Evolutionary conservation across 2,888 invertebrate genomes (phyloP).

Genomic region (Vanessa cardui): DNA sequence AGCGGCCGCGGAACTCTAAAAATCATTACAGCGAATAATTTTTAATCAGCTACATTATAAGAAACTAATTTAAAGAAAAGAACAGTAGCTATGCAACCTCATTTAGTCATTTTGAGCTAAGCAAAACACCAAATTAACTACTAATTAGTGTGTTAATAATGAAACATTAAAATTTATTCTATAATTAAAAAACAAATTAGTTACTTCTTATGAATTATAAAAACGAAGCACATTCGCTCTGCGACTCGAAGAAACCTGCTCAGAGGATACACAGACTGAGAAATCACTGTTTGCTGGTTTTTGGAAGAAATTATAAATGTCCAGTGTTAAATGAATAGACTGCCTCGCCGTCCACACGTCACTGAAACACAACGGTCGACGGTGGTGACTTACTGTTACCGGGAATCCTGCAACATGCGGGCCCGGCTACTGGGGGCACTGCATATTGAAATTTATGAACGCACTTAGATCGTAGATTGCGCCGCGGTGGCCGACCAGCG

Average conservation of each 20-base stretch:
- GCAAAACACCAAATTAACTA: slow-evolving; percentile 14
- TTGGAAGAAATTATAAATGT: slow-evolving; percentile 1
- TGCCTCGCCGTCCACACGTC: not conserved
- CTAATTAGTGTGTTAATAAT: slow-evolving; percentile 14
- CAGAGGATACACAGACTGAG: not conserved
- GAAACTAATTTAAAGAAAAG: slow-evolving; percentile 17
- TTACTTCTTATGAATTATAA: slow-evolving; percentile 5
- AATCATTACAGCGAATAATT: slow-evolving; percentile 4
- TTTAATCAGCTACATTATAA: slow-evolving; percentile 21
- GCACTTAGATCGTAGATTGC: slow-evolving; percentile 40
- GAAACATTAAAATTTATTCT: slow-evolving; percentile 11
- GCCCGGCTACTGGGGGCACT: slow-evolving; percentile 24
- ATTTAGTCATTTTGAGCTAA: slow-evolving; percentile 5
- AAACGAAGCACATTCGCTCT: not conserved
- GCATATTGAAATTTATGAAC: slow-evolving; percentile 42
- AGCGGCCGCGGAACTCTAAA: slow-evolving; percentile 2
- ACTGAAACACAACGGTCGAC: not conserved
- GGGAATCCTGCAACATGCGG: slow-evolving; percentile 34
- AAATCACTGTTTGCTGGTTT: not conserved
- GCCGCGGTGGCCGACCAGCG: slow-evolving; percentile 9
- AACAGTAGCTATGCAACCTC: slow-evolving; percentile 15
- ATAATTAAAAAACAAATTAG: slow-evolving; percentile 15
- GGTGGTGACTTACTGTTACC: slow-evolving; percentile 29
- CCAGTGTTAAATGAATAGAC: not conserved
- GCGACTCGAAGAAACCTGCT: not conserved